These are phyloP conservation scores for Macrostomum lignano DNA, from an alignment of 1,140 invertebrate genomes.

Conservation along the genomic window DNA sequence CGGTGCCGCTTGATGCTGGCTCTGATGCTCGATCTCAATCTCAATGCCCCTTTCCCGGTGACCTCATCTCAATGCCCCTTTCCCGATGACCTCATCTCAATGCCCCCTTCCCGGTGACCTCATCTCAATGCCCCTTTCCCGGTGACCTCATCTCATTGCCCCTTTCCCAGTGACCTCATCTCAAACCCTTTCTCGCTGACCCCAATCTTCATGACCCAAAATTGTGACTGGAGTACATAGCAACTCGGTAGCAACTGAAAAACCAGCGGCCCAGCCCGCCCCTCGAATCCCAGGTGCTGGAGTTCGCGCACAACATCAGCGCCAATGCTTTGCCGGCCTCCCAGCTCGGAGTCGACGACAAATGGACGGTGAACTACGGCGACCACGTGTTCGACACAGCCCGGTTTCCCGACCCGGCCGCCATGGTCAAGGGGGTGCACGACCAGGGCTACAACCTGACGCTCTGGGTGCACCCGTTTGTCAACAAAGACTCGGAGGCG, in stretches of 20 bases:
- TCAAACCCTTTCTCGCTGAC: no score
- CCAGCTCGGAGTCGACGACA: slow-evolving; percentile 62
- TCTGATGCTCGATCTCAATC: no score
- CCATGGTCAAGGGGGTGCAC: slow-evolving; percentile 33
- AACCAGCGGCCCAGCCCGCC: slow-evolving; percentile 25
- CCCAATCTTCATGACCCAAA: neutral
- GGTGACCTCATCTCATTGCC: no score
- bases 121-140: no score
- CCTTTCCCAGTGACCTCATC: no score
- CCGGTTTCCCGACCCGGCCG: slow-evolving; percentile 45
- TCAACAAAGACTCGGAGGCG: slow-evolving; percentile 41
- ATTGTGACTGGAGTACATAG: slow-evolving; percentile 5
- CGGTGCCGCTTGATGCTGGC: no score
- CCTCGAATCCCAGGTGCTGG: slow-evolving; percentile 33
- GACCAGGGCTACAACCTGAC: slow-evolving; percentile 40
- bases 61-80: no score
- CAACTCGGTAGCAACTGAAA: slow-evolving; percentile 7
- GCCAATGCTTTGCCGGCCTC: slow-evolving; percentile 40
- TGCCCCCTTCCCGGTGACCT: no score
- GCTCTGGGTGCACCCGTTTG: slow-evolving; percentile 63
- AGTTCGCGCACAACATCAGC: slow-evolving; percentile 42
- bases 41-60: no score
- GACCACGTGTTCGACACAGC: slow-evolving; percentile 39
- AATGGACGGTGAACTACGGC: slow-evolving; percentile 63
- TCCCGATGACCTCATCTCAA: no score